Conservation (phyloP, 2,113 vertebrate genomes). For the Phalacrocorax brasilianus region DNA sequence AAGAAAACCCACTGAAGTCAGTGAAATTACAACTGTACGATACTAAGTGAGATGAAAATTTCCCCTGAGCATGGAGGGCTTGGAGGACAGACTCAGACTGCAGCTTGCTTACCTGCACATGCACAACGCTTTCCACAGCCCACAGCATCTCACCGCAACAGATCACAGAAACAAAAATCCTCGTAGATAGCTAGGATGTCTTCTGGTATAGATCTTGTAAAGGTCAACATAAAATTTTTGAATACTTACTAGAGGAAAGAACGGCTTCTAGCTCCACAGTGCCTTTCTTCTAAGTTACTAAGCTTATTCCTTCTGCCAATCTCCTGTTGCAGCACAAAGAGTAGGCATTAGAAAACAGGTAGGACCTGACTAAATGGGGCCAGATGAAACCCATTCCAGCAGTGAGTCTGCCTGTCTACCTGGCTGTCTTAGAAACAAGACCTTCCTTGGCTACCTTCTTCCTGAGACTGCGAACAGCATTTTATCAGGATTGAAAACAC, state of each 20-base stretch:
- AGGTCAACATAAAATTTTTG: background rate
- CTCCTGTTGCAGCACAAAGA: background rate
- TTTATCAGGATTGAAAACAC: background rate
- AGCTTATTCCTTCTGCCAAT: background rate
- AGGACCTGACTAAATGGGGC: background rate
- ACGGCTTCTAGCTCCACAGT: background rate
- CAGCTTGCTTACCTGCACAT: background rate
- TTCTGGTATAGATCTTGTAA: background rate
- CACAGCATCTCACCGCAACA: background rate
- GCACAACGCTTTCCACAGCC: background rate
- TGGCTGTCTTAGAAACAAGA: background rate
- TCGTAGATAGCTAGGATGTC: background rate
- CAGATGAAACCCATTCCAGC: background rate
- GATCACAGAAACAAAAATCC: background rate
- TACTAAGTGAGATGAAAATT: background rate
- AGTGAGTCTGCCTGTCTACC: background rate
- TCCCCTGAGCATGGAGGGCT: fast-evolving
- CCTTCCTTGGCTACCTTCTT: background rate
- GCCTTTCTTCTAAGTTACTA: background rate
- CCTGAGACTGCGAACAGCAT: fast-evolving
- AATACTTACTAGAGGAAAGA: background rate
- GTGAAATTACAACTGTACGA: background rate
- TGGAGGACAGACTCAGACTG: background rate
- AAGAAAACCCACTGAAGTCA: background rate
- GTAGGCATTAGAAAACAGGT: too few relatives aligned